Conservation (phyloP, 2,113 vertebrate genomes). For the Oncorhynchus nerka region DNA sequence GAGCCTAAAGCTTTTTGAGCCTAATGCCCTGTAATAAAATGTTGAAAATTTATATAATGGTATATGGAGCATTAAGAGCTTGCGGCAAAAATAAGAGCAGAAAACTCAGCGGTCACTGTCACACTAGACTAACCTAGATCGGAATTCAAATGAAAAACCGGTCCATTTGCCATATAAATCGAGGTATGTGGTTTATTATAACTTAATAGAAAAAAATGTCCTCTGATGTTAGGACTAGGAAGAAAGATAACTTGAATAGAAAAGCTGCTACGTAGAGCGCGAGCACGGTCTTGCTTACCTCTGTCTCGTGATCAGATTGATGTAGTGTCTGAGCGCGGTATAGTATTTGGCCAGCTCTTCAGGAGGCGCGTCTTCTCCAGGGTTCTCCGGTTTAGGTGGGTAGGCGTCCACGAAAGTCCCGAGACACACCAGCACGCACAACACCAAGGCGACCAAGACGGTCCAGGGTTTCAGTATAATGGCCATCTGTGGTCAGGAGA, state of each 20-base stretch:
- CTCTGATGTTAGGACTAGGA: too few relatives aligned
- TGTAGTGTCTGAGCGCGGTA: conserved; percentile 89
- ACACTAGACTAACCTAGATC: not conserved
- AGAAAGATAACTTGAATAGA: too few relatives aligned
- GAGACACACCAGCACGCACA: conserved; percentile 80
- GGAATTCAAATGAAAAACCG: not conserved
- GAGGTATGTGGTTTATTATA: too few relatives aligned
- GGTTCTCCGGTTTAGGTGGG: conserved; percentile 85
- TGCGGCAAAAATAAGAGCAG: not conserved
- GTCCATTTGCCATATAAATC: too few relatives aligned
- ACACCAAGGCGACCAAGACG: conserved; percentile 58
- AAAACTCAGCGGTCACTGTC: not conserved
- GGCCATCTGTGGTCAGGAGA: conserved; percentile 72
- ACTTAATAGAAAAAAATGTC: too few relatives aligned
- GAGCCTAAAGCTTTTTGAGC: conserved; percentile 46
- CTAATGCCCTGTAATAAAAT: conserved; percentile 57
- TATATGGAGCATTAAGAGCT: not conserved
- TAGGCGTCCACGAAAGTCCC: conserved; percentile 80
- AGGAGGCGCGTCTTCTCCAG: conserved; percentile 80
- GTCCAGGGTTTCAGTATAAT: conserved; percentile 72
- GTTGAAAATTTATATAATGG: not conserved
- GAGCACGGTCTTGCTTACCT: conserved; percentile 66
- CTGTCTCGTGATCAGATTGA: conserved; percentile 92
- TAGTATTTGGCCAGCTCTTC: conserved; percentile 88
- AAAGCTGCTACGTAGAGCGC: too few relatives aligned